Percentiles rank a stretch among this genome's conserved stretches.
Conservation (phyloP, 2,888 invertebrate genomes). For the Anthophora plumipes region DNA sequence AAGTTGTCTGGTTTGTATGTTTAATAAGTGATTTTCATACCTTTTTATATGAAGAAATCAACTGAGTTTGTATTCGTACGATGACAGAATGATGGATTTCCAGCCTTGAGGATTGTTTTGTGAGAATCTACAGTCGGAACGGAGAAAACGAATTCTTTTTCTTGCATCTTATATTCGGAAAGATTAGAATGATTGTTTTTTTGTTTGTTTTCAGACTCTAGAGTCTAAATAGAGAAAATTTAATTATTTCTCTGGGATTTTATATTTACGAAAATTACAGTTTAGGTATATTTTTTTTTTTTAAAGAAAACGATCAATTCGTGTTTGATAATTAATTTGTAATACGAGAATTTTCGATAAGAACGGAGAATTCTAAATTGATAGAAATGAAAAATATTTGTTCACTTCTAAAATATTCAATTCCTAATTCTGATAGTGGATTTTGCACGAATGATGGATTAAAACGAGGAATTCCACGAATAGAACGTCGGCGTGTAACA, state of each 20-base stretch:
- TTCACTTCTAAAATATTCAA: neutral
- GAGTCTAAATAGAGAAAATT: no score
- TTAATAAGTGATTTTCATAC: no score
- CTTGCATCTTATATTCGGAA: no score
- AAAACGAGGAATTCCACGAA: neutral
- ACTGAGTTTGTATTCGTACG: neutral
- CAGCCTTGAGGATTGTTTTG: no score
- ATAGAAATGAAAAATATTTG: neutral
- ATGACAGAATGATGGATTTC: no score
- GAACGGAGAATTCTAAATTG: neutral
- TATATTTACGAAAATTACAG: neutral
- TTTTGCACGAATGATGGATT: neutral
- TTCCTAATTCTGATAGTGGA: neutral
- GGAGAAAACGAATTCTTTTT: neutral
- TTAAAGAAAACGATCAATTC: no score
- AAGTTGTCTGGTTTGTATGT: neutral
- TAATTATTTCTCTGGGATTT: no score
- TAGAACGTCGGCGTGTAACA: neutral
- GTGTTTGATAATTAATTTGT: no score
- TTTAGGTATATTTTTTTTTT: no score
- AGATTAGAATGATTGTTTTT: no score
- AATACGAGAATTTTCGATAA: neutral
- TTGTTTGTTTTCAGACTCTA: no score
- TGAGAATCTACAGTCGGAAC: no score
- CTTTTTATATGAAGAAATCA: neutral